These are phyloP conservation scores for Spinus olivaceus DNA, from an alignment of 2,797 vertebrate species.

Conservation along the genomic window DNA sequence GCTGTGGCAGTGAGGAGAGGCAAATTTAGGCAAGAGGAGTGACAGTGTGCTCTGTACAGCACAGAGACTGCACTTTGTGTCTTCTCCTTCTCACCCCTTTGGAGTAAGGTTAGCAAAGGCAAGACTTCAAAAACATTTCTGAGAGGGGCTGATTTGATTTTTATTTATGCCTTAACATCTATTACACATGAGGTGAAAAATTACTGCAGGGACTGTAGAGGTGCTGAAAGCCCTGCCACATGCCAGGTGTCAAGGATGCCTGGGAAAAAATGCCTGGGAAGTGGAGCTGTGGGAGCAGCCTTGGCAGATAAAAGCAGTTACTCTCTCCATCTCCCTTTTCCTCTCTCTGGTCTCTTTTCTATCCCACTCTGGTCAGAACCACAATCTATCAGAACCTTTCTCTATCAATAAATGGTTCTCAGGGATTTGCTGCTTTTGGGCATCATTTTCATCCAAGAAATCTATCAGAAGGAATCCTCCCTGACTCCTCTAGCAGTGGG, in stretches of 20 bases:
- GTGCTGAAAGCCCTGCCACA: background rate
- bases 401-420: background rate
- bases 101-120: background rate
- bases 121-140: background rate
- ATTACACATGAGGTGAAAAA: background rate
- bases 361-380: background rate
- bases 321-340: background rate
- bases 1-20: background rate
- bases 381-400: no score
- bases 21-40: background rate
- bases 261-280: background rate
- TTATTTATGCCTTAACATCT: background rate
- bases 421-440: background rate
- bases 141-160: background rate
- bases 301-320: background rate
- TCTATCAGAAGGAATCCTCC: background rate
- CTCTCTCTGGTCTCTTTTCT: background rate
- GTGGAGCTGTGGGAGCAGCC: background rate
- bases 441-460: background rate
- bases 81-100: background rate
- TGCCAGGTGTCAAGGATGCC: background rate
- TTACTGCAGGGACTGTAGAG: accelerated
- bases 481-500: background rate
- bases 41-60: background rate
- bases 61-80: background rate